A percentile compares a stretch with the other conserved stretches of the same genome.
phyloP scores from a whole-genome alignment of 1,140 invertebrate species.

The Coelopa frigida region DNA sequence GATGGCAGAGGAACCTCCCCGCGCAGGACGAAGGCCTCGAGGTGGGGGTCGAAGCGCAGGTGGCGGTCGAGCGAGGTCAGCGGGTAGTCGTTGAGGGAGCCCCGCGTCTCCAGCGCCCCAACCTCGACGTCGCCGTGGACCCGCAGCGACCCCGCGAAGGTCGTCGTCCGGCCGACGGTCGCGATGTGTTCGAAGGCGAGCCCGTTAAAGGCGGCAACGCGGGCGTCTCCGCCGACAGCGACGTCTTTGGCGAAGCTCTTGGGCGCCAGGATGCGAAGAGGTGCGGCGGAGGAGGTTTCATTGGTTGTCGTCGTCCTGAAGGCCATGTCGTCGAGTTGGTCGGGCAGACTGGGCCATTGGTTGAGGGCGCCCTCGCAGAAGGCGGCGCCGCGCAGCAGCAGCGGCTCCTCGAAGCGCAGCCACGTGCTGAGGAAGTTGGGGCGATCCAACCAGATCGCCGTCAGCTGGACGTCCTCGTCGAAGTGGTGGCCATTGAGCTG shows the following conservation, averaged over 20 bases:
- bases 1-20: constrained; percentile 11
- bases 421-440: constrained; percentile 24
- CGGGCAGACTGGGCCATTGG: constrained; percentile 24
- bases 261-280: constrained; percentile 22
- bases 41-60: constrained; percentile 16
- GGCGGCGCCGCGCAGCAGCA: constrained; percentile 20
- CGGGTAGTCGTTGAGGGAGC: constrained; percentile 13
- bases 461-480: constrained; percentile 21
- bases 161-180: constrained; percentile 12
- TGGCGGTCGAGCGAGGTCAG: constrained; percentile 12
- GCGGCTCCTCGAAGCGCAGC: constrained; percentile 19
- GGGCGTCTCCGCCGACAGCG: constrained; percentile 7
- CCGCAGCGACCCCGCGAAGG: constrained; percentile 19
- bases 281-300: background rate
- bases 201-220: constrained; percentile 26
- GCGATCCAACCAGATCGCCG: constrained; percentile 32
- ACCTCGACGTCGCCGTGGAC: constrained; percentile 21
- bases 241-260: constrained; percentile 26
- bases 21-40: constrained; percentile 19
- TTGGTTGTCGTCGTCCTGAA: constrained; percentile 9
- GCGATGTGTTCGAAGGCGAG: constrained; percentile 25
- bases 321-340: constrained; percentile 28
- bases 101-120: constrained; percentile 17
- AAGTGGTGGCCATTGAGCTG: constrained; percentile 19
- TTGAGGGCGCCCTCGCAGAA: constrained; percentile 24